Percentiles rank a stretch among this genome's conserved stretches.
phyloP scores from a whole-genome alignment of 2,113 vertebrate species.

The Peromyscus californicus region DNA sequence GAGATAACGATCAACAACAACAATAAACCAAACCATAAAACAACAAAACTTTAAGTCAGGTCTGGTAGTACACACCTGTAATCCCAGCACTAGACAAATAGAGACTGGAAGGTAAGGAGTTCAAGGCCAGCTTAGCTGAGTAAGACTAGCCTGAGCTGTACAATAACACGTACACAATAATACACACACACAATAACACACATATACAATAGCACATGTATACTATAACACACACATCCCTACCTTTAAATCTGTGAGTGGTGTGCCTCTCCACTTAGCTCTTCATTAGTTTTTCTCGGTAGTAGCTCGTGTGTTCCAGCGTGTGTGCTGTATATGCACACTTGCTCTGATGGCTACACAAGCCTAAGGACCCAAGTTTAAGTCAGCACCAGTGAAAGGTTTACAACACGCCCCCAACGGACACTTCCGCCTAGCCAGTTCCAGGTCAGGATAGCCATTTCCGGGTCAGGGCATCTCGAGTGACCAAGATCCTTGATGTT shows the following conservation, averaged over 20 bases:
- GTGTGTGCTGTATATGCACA: neutral
- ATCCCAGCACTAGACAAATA: neutral
- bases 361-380: neutral
- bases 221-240: neutral
- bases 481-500: no score
- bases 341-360: neutral
- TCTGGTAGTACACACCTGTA: neutral
- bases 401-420: no score
- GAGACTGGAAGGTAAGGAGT: neutral
- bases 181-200: neutral
- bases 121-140: neutral
- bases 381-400: neutral
- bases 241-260: neutral
- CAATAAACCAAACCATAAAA: neutral
- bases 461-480: no score
- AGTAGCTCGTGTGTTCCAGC: neutral
- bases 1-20: neutral
- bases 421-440: no score
- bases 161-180: neutral
- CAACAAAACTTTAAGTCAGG: neutral
- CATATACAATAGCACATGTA: neutral
- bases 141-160: neutral
- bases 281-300: neutral
- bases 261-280: neutral
- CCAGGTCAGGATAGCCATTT: no score